Percentiles rank a stretch among this genome's conserved stretches.
phyloP scores from a whole-genome alignment of 2,797 vertebrate genomes.

The Artibeus lituratus region DNA sequence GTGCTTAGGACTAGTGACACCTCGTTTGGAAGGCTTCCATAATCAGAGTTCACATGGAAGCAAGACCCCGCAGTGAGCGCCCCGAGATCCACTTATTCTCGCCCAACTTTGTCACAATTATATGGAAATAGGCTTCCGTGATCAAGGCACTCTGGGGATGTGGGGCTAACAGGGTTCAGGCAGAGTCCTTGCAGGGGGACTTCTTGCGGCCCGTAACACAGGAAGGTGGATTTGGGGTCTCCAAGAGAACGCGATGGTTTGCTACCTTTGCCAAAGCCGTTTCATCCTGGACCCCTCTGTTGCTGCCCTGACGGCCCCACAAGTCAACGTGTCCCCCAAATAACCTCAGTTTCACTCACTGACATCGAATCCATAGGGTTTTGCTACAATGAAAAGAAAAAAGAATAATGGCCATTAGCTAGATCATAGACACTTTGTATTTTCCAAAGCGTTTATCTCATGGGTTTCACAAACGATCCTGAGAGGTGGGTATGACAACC shows the following conservation, averaged over 20 bases:
- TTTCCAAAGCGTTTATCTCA: not conserved
- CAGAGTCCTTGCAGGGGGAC: not conserved
- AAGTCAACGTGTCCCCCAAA: not conserved
- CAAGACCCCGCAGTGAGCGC: not conserved
- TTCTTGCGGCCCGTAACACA: not conserved
- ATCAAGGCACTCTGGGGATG: constrained; percentile 1
- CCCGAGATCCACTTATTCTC: not conserved
- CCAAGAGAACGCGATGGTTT: not conserved
- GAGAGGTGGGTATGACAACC: not conserved
- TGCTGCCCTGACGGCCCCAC: not conserved
- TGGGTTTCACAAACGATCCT: not conserved
- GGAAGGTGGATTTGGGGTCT: not conserved
- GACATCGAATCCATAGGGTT: not conserved
- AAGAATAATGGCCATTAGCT: not conserved
- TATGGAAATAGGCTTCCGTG: not conserved
- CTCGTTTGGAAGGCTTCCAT: not conserved
- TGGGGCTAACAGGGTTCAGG: not conserved
- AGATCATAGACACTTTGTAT: not conserved
- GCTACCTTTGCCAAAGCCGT: not conserved
- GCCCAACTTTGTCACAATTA: not conserved
- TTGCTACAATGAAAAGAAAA: not conserved
- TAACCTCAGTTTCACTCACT: not conserved
- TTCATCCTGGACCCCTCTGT: not conserved
- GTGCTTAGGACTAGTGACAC: not conserved
- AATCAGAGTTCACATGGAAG: not conserved